Conservation (phyloP, 1,140 invertebrate genomes). For the Trichomalopsis sarcophagae region DNA sequence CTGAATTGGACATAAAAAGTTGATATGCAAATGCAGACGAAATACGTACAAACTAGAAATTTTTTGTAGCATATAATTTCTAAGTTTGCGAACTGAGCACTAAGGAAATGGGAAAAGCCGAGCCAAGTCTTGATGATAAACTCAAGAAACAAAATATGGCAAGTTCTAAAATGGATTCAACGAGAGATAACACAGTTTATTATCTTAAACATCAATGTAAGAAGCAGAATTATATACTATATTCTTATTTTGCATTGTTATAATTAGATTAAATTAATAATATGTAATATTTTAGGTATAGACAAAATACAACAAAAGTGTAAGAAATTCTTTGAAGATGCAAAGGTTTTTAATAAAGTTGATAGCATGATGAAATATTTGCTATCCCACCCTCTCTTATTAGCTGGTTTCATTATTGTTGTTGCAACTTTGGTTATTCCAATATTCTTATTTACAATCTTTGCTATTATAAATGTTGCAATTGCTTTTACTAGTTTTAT, state of each 20-base stretch:
- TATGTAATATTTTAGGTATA: slow-evolving; percentile 32
- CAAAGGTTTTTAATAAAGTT: slow-evolving; percentile 36
- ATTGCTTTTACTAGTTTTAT: slow-evolving; percentile 58
- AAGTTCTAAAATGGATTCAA: slow-evolving; percentile 24
- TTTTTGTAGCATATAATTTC: background rate
- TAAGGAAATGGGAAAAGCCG: background rate
- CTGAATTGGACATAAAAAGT: background rate
- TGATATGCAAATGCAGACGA: no score
- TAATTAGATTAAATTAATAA: background rate
- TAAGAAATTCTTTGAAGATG: slow-evolving; percentile 40
- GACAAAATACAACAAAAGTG: slow-evolving; percentile 34
- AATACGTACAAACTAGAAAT: no score
- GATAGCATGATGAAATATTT: slow-evolving; percentile 37
- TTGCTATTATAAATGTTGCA: slow-evolving; percentile 52
- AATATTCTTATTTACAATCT: slow-evolving; percentile 49
- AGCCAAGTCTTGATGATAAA: slow-evolving; percentile 13
- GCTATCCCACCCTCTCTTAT: slow-evolving; percentile 41
- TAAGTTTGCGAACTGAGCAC: background rate
- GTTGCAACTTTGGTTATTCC: slow-evolving; percentile 49
- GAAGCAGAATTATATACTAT: background rate
- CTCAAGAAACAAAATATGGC: slow-evolving; percentile 39
- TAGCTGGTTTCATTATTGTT: slow-evolving; percentile 42
- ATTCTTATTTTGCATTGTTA: background rate
- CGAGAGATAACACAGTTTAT: slow-evolving; percentile 34
- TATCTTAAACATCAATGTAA: slow-evolving; percentile 38